Conservation (phyloP, 2,797 vertebrate genomes). For the Acridotheres tristis region DNA sequence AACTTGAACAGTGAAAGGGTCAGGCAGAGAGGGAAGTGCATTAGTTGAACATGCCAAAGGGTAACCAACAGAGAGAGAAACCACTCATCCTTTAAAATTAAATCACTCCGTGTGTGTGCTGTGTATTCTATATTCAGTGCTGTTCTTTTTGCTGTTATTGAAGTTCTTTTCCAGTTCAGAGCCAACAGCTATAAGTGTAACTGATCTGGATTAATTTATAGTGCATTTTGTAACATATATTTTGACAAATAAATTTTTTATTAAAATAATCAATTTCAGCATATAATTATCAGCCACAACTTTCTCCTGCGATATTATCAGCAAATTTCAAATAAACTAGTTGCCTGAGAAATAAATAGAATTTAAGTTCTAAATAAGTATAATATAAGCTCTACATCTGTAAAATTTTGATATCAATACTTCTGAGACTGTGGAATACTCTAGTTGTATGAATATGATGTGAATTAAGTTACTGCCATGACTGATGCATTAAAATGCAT, state of each 20-base stretch:
- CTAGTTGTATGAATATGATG: background rate
- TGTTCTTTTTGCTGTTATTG: slow-evolving; percentile 5
- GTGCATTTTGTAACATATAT: background rate
- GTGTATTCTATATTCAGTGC: background rate
- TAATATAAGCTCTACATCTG: background rate
- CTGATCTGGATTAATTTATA: background rate
- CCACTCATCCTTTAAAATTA: slow-evolving; percentile 6
- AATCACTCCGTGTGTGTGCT: background rate
- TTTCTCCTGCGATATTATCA: background rate
- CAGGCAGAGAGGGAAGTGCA: background rate
- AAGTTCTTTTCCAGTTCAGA: slow-evolving; percentile 5
- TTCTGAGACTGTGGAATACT: background rate
- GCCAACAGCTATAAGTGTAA: background rate
- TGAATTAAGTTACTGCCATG: background rate
- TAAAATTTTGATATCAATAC: background rate
- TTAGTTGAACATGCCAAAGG: slow-evolving; percentile 33
- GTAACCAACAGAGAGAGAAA: slow-evolving; percentile 44
- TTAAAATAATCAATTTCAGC: background rate
- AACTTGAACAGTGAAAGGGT: background rate
- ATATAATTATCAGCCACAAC: background rate
- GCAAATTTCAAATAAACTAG: background rate
- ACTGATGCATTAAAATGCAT: background rate
- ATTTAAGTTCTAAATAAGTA: slow-evolving; percentile 7
- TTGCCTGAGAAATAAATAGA: background rate
- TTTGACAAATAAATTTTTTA: background rate